phyloP scores from a whole-genome alignment of 2,113 vertebrate genomes.

The Puntigrus tetrazona region DNA sequence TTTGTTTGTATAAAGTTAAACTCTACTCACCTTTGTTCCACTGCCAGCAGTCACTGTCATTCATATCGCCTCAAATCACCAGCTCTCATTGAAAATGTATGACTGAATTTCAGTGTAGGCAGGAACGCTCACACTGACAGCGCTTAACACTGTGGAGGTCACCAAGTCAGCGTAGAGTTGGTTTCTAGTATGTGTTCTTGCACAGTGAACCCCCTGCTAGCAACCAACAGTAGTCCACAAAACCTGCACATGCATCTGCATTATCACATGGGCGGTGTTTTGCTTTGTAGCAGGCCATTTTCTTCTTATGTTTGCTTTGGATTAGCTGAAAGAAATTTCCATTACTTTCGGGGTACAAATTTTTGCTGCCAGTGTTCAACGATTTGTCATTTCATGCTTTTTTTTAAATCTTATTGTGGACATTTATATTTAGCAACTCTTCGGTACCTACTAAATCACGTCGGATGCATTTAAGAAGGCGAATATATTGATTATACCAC shows the following conservation, averaged over 20 bases:
- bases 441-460: not conserved
- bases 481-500: conserved; percentile 9
- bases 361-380: not conserved
- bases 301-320: not conserved
- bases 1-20: not conserved
- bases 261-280: not conserved
- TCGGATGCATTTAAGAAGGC: not conserved
- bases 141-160: not conserved
- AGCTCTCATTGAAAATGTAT: not conserved
- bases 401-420: not conserved
- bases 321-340: not conserved
- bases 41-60: not conserved
- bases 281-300: not conserved
- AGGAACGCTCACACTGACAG: not conserved
- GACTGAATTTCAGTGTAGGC: not conserved
- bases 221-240: not conserved
- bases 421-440: not conserved
- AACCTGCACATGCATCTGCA: not conserved
- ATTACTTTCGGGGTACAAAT: not conserved
- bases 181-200: not conserved
- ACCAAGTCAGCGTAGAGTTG: not conserved
- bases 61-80: not conserved
- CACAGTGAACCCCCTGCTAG: not conserved
- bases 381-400: not conserved
- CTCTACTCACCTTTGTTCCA: not conserved